A percentile compares a stretch with the other conserved stretches of the same genome.
Evolutionary conservation across 1,140 invertebrate genomes (phyloP).

Genomic region (Pseudomyrmex concolor): DNA sequence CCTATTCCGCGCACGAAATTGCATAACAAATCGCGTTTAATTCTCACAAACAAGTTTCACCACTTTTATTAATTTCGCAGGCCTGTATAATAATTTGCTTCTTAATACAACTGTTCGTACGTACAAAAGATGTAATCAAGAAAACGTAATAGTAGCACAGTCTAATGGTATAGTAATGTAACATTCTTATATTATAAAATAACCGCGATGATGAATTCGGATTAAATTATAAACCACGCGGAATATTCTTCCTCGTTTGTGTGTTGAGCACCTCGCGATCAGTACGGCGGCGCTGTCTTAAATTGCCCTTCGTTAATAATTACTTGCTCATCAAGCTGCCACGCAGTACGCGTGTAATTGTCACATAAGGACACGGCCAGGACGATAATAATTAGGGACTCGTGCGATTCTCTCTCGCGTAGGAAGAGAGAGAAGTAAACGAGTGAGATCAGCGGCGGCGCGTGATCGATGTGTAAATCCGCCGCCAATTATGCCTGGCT

Average conservation of each 20-base stretch:
- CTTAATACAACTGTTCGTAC: too few species aligned
- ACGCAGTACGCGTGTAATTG: slow-evolving; percentile 36
- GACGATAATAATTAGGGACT: slow-evolving; percentile 40
- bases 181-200: neutral
- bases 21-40: neutral
- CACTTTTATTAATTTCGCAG: neutral
- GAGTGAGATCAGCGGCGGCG: slow-evolving; percentile 42
- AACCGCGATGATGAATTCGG: slow-evolving; percentile 5
- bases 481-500: slow-evolving; percentile 44
- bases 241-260: neutral
- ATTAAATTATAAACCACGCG: neutral
- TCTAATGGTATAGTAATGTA: too few species aligned
- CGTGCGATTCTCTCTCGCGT: slow-evolving; percentile 17
- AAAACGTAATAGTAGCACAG: neutral
- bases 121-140: too few species aligned
- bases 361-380: slow-evolving; percentile 41
- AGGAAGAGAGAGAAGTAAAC: slow-evolving; percentile 50
- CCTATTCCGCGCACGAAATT: neutral
- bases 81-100: neutral
- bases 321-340: slow-evolving; percentile 1
- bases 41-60: neutral
- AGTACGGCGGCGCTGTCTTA: neutral
- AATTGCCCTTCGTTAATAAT: slow-evolving; percentile 41
- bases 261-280: neutral
- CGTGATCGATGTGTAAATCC: slow-evolving; percentile 56